Conservation (phyloP, 2,113 vertebrate genomes). For the Synchiropus splendidus region DNA sequence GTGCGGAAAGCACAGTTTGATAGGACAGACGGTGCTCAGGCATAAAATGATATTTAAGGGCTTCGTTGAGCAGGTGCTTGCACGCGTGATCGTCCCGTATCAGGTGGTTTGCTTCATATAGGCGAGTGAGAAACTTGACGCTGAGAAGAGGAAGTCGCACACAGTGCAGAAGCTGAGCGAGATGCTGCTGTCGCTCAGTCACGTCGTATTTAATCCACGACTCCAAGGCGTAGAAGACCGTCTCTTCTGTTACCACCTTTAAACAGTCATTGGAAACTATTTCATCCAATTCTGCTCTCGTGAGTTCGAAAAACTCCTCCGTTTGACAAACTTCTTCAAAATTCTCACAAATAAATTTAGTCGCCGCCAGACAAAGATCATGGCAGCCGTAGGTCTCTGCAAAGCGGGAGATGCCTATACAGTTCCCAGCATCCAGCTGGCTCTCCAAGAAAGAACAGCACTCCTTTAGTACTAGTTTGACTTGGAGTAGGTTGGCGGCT, state of each 20-base stretch:
- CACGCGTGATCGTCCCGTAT: conserved; percentile 94
- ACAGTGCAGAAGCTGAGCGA: conserved; percentile 87
- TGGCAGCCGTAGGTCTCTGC: conserved; percentile 95
- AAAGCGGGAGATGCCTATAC: conserved; percentile 96
- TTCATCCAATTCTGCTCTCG: conserved; percentile 84
- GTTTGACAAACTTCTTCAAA: conserved; percentile 95
- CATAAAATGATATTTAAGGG: conserved; percentile 98
- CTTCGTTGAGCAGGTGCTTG: conserved; percentile 95
- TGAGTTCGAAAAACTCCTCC: conserved; percentile 94
- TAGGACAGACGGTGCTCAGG: conserved; percentile 95
- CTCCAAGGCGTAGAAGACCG: conserved; percentile 89
- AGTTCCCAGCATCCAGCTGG: conserved; percentile 93
- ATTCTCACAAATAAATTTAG: conserved; percentile 92
- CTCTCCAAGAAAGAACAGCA: conserved; percentile 93
- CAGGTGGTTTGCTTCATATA: conserved; percentile 97
- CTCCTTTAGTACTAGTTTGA: conserved; percentile 93
- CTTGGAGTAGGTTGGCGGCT: conserved; percentile 94
- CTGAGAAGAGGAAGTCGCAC: conserved; percentile 91
- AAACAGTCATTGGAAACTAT: conserved; percentile 95
- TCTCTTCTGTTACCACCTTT: conserved; percentile 90
- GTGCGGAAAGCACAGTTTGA: conserved; percentile 83
- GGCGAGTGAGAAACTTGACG: conserved; percentile 90
- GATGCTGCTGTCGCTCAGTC: conserved; percentile 86
- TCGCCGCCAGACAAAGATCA: conserved; percentile 87
- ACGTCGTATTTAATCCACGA: conserved; percentile 95